Evolutionary conservation across 2,113 vertebrate species (phyloP).

Genomic region (Catharus minimus): DNA sequence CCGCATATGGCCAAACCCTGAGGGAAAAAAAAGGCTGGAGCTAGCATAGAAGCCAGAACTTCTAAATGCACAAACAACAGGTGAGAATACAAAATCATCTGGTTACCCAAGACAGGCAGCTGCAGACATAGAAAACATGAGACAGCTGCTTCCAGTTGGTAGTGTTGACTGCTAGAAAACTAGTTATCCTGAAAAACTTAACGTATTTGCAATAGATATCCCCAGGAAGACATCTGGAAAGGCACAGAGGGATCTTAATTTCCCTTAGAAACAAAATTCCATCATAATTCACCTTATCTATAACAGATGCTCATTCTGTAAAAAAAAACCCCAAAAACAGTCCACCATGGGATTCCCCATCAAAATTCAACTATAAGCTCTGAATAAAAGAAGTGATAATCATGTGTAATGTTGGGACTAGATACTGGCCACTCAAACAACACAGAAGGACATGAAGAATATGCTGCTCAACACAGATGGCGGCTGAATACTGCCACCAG

Average conservation of each 20-base stretch:
- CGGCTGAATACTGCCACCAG: not conserved
- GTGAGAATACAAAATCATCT: slow-evolving; percentile 41
- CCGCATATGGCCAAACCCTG: not conserved
- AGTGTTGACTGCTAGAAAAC: not conserved
- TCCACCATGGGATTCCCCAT: not conserved
- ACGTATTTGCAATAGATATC: not conserved
- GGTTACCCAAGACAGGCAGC: slow-evolving; percentile 1
- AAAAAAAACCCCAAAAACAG: not conserved
- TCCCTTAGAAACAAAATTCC: not conserved
- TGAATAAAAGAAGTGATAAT: not conserved
- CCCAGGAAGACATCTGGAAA: slow-evolving; percentile 25
- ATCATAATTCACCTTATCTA: not conserved
- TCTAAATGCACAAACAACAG: slow-evolving; percentile 23
- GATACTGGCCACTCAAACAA: not conserved
- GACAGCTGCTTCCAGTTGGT: slow-evolving; percentile 21
- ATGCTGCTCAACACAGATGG: not conserved
- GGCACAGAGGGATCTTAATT: not conserved
- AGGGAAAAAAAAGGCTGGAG: not conserved
- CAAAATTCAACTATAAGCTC: not conserved
- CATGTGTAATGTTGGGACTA: not conserved
- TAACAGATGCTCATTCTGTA: not conserved
- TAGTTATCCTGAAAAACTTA: not conserved
- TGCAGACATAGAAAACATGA: not conserved
- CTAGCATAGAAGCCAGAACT: not conserved
- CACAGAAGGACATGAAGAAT: not conserved